Base-by-base conservation (phyloP, 2,113 vertebrate genomes). In the Camelus dromedarius region DNA sequence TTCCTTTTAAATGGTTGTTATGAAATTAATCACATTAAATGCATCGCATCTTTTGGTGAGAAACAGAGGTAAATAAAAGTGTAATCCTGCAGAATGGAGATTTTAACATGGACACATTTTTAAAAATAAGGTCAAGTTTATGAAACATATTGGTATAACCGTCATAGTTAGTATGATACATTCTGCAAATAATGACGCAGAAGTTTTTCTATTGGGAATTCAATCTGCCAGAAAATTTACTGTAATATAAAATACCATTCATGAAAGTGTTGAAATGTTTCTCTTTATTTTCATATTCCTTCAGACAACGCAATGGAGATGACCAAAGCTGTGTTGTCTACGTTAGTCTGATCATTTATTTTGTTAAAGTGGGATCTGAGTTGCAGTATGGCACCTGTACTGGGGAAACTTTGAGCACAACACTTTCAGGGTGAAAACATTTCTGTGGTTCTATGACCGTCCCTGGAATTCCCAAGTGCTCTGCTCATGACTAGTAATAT, bases 271-370 rank as follows among this genome's bases (percentile, higher is more conserved):
- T 58, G 26, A 48, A 18, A 77, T 79, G n/a, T 30, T 91, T 89
- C n/a, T 85, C 60, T 82, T 95, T 76, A 62, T 35, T 92, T 96
- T 92, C 12, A 66, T 3, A 2, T 91, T 70, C 56, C 89, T 8
- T 56, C 11, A 73, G 35, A 67, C 12, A 52, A 32, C 32, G n/a
- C 20, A 92, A 26, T 28, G 35, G 81, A 70, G 42, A 64, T 46
- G 92, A 94, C 96, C 95, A 97, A 98, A 98, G 86, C 92, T 64
- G 67, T 89, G 96, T 95, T 97, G 38, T 85, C 87, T 26, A 70
- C 16, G 1, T 38, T 42, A 48, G 92, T 92, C 89, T 95, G 97
- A 94, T 97, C 97, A 96, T 96, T 98, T 89, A 94, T 96, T 58
- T 98, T 97, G 58, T 97, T 97, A 96, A 84, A 92, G 42, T n/a